phyloP scores from a whole-genome alignment of 2,797 vertebrate species.

The Eremophila alpestris region DNA sequence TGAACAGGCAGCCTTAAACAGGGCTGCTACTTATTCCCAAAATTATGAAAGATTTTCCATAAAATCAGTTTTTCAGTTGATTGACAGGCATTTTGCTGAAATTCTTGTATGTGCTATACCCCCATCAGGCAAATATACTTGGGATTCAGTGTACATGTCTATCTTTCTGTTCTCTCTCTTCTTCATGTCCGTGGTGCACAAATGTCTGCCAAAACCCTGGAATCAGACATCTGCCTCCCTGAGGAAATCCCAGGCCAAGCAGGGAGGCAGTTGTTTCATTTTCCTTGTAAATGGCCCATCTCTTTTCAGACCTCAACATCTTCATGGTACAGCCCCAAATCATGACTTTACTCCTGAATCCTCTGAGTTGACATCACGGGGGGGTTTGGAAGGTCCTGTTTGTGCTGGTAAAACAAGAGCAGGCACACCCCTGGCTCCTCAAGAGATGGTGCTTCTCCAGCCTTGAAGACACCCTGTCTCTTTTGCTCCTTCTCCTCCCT shows the following conservation, averaged over 20 bases:
- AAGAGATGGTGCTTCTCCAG: neutral
- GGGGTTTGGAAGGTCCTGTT: neutral
- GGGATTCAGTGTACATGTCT: neutral
- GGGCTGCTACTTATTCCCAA: neutral
- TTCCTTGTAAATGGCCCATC: neutral
- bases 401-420: neutral
- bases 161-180: neutral
- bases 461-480: neutral
- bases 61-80: neutral
- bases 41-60: neutral
- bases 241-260: neutral
- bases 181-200: neutral
- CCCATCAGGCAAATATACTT: neutral
- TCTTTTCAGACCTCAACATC: neutral
- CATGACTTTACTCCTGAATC: neutral
- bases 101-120: neutral
- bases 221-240: neutral
- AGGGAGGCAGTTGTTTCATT: neutral
- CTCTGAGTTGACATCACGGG: neutral
- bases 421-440: neutral
- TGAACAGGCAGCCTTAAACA: neutral
- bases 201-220: neutral
- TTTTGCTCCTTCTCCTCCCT: neutral
- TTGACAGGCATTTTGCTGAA: neutral
- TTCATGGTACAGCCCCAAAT: neutral